Percentiles rank a stretch among this genome's conserved stretches.
These are phyloP conservation scores for Tautogolabrus adspersus DNA, from an alignment of 2,113 vertebrate species.

Conservation along the genomic window DNA sequence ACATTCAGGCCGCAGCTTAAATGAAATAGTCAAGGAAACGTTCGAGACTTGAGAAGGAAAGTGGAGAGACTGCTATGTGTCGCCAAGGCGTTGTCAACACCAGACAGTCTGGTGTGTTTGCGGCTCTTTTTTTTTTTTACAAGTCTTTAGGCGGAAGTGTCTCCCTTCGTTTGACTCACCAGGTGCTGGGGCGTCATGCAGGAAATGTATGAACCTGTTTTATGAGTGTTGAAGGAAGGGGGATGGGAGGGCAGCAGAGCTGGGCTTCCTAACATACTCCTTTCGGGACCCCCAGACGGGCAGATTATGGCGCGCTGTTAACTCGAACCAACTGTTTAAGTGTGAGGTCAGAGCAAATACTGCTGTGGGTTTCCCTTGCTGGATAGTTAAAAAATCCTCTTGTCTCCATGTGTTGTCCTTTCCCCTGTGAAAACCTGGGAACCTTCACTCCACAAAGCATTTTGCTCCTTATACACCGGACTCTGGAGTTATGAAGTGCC, in stretches of 20 bases:
- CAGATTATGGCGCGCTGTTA: conserved; percentile 32
- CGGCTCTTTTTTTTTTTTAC: conserved; percentile 56
- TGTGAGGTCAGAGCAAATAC: conserved; percentile 53
- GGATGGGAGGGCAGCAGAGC: conserved; percentile 2
- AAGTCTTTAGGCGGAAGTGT: conserved; percentile 66
- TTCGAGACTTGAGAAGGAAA: conserved; percentile 51
- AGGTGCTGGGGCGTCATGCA: conserved; percentile 63
- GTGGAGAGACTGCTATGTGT: conserved; percentile 45
- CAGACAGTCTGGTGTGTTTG: conserved; percentile 73
- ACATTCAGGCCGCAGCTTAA: conserved; percentile 55
- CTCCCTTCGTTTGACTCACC: conserved; percentile 49
- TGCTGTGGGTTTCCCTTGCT: conserved; percentile 47
- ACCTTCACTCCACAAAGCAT: conserved; percentile 9
- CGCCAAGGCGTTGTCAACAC: conserved; percentile 76
- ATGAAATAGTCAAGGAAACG: conserved; percentile 59
- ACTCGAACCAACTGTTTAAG: conserved; percentile 52
- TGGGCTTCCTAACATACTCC: conserved; percentile 6
- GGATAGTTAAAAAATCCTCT: conserved; percentile 9
- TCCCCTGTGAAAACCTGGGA: background rate
- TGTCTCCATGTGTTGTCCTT: conserved; percentile 11
- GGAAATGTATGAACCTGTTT: conserved; percentile 55
- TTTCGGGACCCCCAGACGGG: conserved; percentile 19
- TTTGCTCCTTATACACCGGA: background rate
- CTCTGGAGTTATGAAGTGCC: background rate
- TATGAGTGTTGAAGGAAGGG: conserved; percentile 38